Evolutionary conservation across 2,888 invertebrate species (phyloP), one percentile per base, ranked within the genome.

Genomic region (Amphimallon solstitiale): DNA sequence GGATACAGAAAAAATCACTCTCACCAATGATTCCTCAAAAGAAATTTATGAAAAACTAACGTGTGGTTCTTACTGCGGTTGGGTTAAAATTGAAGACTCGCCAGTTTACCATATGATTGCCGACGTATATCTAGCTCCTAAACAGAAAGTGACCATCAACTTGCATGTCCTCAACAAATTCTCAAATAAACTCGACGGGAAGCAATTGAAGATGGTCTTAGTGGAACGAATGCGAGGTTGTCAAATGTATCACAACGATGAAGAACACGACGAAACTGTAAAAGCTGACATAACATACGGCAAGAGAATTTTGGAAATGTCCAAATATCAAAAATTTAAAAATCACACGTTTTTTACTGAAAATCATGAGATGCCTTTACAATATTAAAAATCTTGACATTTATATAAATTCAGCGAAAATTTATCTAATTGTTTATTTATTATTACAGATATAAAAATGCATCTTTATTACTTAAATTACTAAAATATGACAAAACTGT

Each of bases 91-190:
- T n/a, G 88, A 92, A 9, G 81, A 84, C 56, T 85, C 88, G 0
- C 84, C 87, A 0, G 88, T 96, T 1, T 84, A 92, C 76, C 94
- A 94, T 85, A 97, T 97, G 95, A 97, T 97, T 0, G 91, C 96
- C 85, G 97, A 96, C 78, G 88, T 98, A 64, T 98, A 98, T 5
- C 96, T 93, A 94, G 98, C 98, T 80, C 88, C 94, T 67, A 98
- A 98, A 80, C 87, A 89, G 69, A 91, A 93, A 77, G 96, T 94
- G 84, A 94, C 97, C 52, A 91, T 97, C 88, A 98, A 98, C 86
- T 93, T 96, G 0, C 96, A 98, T 79, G 89, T 98, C 52, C 84
- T 98, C 71, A 91, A 97, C 77, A 83, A 89, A 67, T 97, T 93
- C 78, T 85, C 88, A 29, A 78, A 85, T 46, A 97, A 98, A 81